Conservation (phyloP, 2,888 invertebrate species). For the Erebia palarica region DNA sequence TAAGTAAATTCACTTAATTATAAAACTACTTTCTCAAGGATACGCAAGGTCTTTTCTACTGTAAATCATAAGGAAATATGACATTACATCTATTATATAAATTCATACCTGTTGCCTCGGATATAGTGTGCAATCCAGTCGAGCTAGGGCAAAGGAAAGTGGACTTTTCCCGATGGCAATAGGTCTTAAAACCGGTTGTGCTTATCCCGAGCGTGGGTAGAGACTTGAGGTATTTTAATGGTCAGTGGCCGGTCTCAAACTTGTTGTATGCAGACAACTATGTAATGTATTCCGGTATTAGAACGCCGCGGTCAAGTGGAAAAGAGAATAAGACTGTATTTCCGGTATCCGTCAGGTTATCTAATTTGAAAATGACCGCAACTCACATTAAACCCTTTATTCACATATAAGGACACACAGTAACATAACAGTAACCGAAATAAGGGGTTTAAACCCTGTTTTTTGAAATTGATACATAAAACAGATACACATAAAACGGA, state of each 20-base stretch:
- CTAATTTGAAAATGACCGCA: no score
- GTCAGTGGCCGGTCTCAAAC: constrained; percentile 42
- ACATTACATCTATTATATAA: constrained; percentile 17
- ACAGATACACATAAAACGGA: no score
- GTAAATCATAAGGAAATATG: constrained; percentile 14
- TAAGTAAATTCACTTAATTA: neutral
- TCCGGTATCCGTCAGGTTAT: constrained; percentile 22
- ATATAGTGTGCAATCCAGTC: constrained; percentile 38
- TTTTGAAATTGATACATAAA: no score
- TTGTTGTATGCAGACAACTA: constrained; percentile 38
- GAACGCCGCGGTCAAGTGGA: constrained; percentile 36
- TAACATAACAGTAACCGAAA: no score
- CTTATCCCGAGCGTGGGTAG: constrained; percentile 38
- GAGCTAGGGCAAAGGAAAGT: constrained; percentile 30
- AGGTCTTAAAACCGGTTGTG: constrained; percentile 29
- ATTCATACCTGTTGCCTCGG: constrained; percentile 39
- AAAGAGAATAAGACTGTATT: constrained; percentile 34
- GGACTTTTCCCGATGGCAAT: constrained; percentile 23
- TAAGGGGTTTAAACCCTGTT: no score
- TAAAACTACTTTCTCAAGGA: constrained; percentile 14
- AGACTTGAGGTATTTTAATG: constrained; percentile 44
- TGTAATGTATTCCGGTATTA: constrained; percentile 35
- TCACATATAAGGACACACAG: no score
- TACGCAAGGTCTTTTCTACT: constrained; percentile 2
- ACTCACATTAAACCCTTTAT: no score